A percentile compares a stretch with the other conserved stretches of the same genome.
These are phyloP conservation scores for Periophthalmodon schlosseri DNA, from an alignment of 2,113 vertebrate genomes.

Conservation along the genomic window DNA sequence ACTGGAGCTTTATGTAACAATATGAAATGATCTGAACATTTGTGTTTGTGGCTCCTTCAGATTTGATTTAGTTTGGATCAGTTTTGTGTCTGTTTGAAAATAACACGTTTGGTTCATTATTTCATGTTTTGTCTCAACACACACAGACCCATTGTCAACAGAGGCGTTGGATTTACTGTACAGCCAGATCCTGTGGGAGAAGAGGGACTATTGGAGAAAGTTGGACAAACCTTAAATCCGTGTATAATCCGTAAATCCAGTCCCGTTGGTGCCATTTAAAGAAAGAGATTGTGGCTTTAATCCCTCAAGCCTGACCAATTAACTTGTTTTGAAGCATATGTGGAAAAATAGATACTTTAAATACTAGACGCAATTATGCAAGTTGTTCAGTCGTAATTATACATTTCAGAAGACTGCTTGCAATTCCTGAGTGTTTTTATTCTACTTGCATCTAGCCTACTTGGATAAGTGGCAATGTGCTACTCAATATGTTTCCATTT, in stretches of 20 bases:
- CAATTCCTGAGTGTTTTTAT: neutral
- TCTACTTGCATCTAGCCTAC: too few species aligned
- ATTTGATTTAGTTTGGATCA: too few species aligned
- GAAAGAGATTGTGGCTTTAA: conserved; percentile 35
- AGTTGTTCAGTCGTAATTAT: neutral
- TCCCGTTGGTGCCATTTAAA: conserved; percentile 38
- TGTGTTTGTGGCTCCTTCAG: too few species aligned
- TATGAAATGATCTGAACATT: too few species aligned
- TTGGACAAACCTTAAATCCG: conserved; percentile 35
- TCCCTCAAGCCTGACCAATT: conserved; percentile 40
- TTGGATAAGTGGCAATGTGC: too few species aligned
- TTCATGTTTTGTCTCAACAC: neutral
- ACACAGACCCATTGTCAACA: neutral
- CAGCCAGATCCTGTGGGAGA: neutral
- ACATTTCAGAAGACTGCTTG: neutral
- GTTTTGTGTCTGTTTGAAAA: too few species aligned
- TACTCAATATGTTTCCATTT: too few species aligned
- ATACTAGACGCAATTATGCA: neutral
- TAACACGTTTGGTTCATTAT: too few species aligned
- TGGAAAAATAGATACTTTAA: neutral
- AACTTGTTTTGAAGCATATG: conserved; percentile 1
- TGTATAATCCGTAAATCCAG: conserved; percentile 36
- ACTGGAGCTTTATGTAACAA: too few species aligned
- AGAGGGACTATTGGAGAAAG: neutral
- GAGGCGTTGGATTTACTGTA: neutral